Evolutionary conservation across 2,797 vertebrate species (phyloP).

Genomic region (Phoebastria nigripes): DNA sequence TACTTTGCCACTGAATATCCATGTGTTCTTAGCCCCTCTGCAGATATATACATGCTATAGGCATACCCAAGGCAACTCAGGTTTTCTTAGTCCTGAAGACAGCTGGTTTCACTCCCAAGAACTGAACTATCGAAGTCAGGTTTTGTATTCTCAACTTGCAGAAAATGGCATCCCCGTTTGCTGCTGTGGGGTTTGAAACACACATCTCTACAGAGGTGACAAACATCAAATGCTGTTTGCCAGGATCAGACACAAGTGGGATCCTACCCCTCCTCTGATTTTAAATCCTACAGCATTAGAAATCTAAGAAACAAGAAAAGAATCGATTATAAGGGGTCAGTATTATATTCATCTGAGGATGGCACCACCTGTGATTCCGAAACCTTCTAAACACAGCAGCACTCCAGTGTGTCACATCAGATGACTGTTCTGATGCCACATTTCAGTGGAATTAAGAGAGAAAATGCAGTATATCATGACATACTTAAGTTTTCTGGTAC

Average conservation of each 20-base stretch:
- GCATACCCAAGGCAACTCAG: not conserved
- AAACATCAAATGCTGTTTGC: not conserved
- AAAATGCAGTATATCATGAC: not conserved
- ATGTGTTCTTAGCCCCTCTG: not conserved
- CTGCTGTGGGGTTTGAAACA: not conserved
- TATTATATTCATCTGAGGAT: not conserved
- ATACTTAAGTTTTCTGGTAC: not conserved
- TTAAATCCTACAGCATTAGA: not conserved
- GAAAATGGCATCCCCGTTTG: not conserved
- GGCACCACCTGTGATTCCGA: not conserved
- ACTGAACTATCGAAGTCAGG: not conserved
- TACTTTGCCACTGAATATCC: not conserved
- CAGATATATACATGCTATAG: rapidly evolving
- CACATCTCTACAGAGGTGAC: not conserved
- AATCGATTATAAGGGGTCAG: rapidly evolving
- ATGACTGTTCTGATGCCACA: not conserved
- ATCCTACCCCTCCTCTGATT: not conserved
- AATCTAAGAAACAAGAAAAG: not conserved
- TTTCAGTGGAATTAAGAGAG: not conserved
- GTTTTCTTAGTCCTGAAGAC: not conserved
- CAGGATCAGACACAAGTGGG: not conserved
- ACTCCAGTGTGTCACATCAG: not conserved
- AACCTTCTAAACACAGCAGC: not conserved
- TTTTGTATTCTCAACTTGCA: not conserved
- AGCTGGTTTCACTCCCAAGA: not conserved